Conservation (phyloP, 2,888 invertebrate species). For the Diachrysia chrysitis region DNA sequence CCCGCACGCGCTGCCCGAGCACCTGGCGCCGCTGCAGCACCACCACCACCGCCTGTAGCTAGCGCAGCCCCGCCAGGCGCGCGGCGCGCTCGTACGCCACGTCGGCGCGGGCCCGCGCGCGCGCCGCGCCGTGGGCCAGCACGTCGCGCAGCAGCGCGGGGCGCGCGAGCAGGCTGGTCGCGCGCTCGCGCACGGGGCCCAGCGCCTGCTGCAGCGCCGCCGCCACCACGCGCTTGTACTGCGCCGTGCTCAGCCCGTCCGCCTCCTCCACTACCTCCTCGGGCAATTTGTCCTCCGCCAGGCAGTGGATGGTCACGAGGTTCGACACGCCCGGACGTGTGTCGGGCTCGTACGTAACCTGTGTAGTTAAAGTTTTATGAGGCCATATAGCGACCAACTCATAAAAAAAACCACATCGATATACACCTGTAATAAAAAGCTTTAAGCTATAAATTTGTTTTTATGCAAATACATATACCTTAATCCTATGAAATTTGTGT, state of each 20-base stretch:
- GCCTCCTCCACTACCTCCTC: conserved; percentile 92
- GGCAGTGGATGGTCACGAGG: conserved; percentile 94
- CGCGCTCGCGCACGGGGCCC: conserved; percentile 66
- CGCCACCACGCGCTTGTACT: conserved; percentile 86
- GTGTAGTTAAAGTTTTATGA: conserved; percentile 7
- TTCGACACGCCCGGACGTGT: conserved; percentile 96
- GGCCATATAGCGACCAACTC: too few species aligned
- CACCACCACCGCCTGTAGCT: conserved; percentile 69
- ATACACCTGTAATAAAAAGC: too few species aligned
- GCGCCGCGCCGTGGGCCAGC: conserved; percentile 87
- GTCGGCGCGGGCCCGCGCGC: conserved; percentile 90
- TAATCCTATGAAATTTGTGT: too few species aligned
- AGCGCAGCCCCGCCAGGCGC: conserved; percentile 28
- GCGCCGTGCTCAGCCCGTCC: conserved; percentile 92
- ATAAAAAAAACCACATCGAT: too few species aligned
- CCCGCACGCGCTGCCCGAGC: conserved; percentile 45
- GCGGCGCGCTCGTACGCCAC: conserved; percentile 90
- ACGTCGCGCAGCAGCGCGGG: conserved; percentile 81
- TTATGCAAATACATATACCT: too few species aligned
- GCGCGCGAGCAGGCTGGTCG: conserved; percentile 85
- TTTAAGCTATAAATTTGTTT: too few species aligned
- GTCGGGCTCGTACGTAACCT: conserved; percentile 94
- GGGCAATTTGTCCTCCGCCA: conserved; percentile 91
- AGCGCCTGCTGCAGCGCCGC: conserved; percentile 63
- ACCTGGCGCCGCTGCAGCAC: conserved; percentile 49